Conservation (phyloP, 2,113 vertebrate species). For the Lates calcarifer region DNA sequence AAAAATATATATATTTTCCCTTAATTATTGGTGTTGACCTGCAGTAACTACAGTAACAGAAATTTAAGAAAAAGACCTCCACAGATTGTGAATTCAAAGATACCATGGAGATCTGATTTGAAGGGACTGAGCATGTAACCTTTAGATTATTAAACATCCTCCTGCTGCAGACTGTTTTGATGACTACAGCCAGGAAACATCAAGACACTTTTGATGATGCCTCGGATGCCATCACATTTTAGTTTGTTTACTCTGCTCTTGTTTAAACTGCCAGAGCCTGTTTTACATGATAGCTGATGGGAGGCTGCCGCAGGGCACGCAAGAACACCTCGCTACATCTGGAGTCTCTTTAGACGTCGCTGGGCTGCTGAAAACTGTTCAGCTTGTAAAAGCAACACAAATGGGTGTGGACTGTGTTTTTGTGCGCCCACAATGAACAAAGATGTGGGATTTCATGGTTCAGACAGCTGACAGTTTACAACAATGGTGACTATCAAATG, state of each 20-base stretch:
- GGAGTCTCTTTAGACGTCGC: not conserved
- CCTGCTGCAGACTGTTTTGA: not conserved
- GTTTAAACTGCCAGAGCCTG: slow-evolving; percentile 13
- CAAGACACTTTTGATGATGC: slow-evolving; percentile 2
- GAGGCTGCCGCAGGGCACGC: slow-evolving; percentile 13
- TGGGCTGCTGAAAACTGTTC: slow-evolving; percentile 15
- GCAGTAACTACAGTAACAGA: not conserved
- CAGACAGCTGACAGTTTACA: slow-evolving; percentile 53
- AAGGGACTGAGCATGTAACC: not conserved
- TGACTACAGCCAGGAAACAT: slow-evolving; percentile 15
- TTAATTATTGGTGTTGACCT: not conserved
- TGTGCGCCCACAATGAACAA: slow-evolving; percentile 1
- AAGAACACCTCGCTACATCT: slow-evolving; percentile 26
- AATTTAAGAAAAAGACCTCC: not conserved
- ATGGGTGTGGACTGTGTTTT: not conserved
- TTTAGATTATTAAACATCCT: not conserved
- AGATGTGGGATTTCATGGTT: slow-evolving; percentile 35
- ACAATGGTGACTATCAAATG: not conserved
- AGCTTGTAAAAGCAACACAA: slow-evolving; percentile 38
- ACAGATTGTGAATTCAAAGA: not conserved
- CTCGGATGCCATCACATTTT: slow-evolving; percentile 11
- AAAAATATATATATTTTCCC: too few species aligned
- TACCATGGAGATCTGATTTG: not conserved
- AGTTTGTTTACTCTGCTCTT: slow-evolving; percentile 21
- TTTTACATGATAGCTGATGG: slow-evolving; percentile 5